These are phyloP conservation scores for Lochmaea capreae DNA, from an alignment of 2,888 invertebrate genomes.

Conservation along the genomic window DNA sequence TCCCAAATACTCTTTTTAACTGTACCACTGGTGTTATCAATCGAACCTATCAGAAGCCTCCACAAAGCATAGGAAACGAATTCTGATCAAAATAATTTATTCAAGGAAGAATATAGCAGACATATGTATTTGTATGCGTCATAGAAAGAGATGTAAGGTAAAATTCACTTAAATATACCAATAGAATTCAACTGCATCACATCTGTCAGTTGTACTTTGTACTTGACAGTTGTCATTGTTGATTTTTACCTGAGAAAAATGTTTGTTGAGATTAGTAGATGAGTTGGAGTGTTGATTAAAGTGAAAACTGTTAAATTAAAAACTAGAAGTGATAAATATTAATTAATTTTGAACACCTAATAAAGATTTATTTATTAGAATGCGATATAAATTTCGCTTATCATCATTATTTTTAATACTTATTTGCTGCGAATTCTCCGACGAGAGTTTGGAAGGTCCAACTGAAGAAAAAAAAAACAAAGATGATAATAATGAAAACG, in stretches of 20 bases:
- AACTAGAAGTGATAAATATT: not conserved
- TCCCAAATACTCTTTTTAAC: not conserved
- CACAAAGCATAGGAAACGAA: not conserved
- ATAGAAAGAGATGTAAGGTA: not conserved
- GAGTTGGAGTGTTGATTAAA: slow-evolving; percentile 17
- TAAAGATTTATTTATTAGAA: slow-evolving; percentile 5
- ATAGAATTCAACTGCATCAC: not conserved
- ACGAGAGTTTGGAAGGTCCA: slow-evolving; percentile 55
- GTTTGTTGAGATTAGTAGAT: slow-evolving; percentile 7
- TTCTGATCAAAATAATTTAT: not conserved
- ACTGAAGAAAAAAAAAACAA: slow-evolving; percentile 38
- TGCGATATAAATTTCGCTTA: slow-evolving; percentile 17
- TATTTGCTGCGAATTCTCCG: slow-evolving; percentile 59
- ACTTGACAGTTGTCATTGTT: not conserved
- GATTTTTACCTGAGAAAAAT: not conserved
- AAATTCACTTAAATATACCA: not conserved
- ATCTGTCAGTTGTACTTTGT: not conserved
- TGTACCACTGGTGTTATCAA: not conserved
- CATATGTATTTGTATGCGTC: not conserved
- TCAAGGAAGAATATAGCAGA: not conserved
- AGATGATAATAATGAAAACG: slow-evolving; percentile 25
- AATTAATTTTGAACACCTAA: not conserved
- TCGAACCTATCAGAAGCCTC: slow-evolving; percentile 4
- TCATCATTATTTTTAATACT: slow-evolving; percentile 52
- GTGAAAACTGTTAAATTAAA: slow-evolving; percentile 1